Evolutionary conservation across 92 coral and sea anemone genomes (phyloP), one percentile per base, ranked within the genome.

Genomic region (Porites lobata): DNA sequence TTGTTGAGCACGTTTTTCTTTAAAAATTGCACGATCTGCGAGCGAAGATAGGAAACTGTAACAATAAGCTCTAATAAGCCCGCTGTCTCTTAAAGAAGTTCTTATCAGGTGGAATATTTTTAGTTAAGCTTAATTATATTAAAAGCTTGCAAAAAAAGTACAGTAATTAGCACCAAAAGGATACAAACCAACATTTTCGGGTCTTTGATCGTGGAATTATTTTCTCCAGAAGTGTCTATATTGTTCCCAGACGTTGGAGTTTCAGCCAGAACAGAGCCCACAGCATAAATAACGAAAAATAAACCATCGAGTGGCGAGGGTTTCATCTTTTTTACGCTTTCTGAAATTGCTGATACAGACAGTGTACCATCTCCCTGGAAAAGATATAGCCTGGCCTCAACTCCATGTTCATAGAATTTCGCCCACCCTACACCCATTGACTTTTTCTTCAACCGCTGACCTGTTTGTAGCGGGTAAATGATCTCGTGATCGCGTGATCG

Each of bases 1-100:
- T 75, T 96, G 99, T 22, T 93, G 89, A 29, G 79, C 52, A 17
- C 99, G 95, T 77, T 96, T 95, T 67, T 85, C 92, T 86, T 89
- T 96, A 62, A 96, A 96, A 57, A 89, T 80, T 52, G 81, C 85
- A 56, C 96, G 95, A 84, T 94, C 99, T 95, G 85, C 47, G 10
- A 72, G 54, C 50, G 67, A 14, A 18, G 4, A 20, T 57, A 83
- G 92, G 86, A 69, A 76, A 83, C 32, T 9, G 22, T 8, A 8
- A 17, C 51, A 26, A 26, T 26, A 26, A 26, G 1, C 29, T 26
- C 29, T 26, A 26, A 26, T 26, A 26, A 26, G 29, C 29, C 29
- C 29, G 2, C 29, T 26, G 29, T 26, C 29, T 26, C 29, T 26
- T 26, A 26, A 26, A 26, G 29, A 26, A 26, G 29, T 26, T 26